Conservation (phyloP, 2,797 vertebrate genomes). For the Bradypodion ventrale region DNA sequence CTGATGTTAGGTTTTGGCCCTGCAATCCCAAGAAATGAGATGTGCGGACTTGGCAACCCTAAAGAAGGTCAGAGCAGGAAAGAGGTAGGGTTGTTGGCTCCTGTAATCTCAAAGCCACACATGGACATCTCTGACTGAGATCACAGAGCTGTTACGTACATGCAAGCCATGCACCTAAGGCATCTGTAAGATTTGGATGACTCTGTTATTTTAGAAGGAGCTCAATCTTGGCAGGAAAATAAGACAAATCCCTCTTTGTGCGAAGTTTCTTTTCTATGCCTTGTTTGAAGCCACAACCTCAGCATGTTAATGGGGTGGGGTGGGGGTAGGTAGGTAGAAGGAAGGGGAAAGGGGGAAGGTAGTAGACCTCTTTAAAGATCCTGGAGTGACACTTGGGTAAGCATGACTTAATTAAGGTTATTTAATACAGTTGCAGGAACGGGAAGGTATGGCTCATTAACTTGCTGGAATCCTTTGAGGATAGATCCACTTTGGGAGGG, state of each 20-base stretch:
- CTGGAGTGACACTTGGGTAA: constrained; percentile 67
- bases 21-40: no score
- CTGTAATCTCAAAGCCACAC: no score
- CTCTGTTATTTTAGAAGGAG: not conserved
- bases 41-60: no score
- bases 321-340: constrained; percentile 29
- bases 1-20: no score
- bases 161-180: not conserved
- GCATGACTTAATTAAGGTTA: constrained; percentile 74
- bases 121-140: no score
- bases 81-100: no score
- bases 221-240: not conserved
- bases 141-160: not conserved
- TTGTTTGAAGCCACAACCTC: constrained; percentile 34
- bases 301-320: constrained; percentile 54
- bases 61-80: no score
- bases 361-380: constrained; percentile 63
- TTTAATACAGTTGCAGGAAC: constrained; percentile 73
- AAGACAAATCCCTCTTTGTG: constrained; percentile 1
- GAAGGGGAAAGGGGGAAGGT: not conserved
- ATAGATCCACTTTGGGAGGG: constrained; percentile 62
- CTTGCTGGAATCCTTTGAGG: constrained; percentile 72
- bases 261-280: not conserved
- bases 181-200: not conserved
- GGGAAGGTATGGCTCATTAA: constrained; percentile 71